Evolutionary conservation across 1,140 invertebrate species (phyloP).

Genomic region (Leptinotarsa undecemlineata): DNA sequence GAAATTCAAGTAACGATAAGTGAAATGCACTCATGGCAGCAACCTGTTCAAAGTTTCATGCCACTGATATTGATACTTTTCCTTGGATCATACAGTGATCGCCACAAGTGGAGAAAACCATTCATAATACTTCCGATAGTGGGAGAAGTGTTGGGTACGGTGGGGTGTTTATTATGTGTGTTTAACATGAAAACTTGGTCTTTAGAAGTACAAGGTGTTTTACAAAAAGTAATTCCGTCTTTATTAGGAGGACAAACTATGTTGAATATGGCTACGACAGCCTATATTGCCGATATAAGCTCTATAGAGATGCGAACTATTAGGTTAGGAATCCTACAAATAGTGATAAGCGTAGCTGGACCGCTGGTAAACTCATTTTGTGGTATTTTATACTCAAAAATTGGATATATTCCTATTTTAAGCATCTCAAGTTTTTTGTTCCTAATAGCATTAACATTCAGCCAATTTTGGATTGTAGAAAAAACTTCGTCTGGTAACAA

Average conservation of each 20-base stretch:
- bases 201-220: constrained; percentile 60
- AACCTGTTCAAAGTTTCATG: constrained; percentile 45
- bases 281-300: constrained; percentile 64
- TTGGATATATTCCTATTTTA: constrained; percentile 49
- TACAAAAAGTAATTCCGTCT: constrained; percentile 61
- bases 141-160: constrained; percentile 49
- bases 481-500: constrained; percentile 23
- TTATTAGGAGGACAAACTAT: constrained; percentile 61
- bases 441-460: constrained; percentile 44
- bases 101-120: constrained; percentile 57
- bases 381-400: constrained; percentile 45
- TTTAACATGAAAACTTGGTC: constrained; percentile 59
- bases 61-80: constrained; percentile 63
- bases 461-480: constrained; percentile 50
- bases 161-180: constrained; percentile 60
- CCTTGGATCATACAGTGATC: constrained; percentile 66
- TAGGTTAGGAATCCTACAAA: constrained; percentile 60
- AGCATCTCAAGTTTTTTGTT: constrained; percentile 37
- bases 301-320: constrained; percentile 60
- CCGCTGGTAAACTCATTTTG: constrained; percentile 47
- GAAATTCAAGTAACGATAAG: constrained; percentile 46
- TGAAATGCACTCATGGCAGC: constrained; percentile 48
- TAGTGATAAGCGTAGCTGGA: constrained; percentile 54
- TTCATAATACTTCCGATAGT: constrained; percentile 42
- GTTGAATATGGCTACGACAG: constrained; percentile 61